These are phyloP conservation scores for Edolisoma coerulescens DNA, from an alignment of 2,113 vertebrate species.

Conservation along the genomic window DNA sequence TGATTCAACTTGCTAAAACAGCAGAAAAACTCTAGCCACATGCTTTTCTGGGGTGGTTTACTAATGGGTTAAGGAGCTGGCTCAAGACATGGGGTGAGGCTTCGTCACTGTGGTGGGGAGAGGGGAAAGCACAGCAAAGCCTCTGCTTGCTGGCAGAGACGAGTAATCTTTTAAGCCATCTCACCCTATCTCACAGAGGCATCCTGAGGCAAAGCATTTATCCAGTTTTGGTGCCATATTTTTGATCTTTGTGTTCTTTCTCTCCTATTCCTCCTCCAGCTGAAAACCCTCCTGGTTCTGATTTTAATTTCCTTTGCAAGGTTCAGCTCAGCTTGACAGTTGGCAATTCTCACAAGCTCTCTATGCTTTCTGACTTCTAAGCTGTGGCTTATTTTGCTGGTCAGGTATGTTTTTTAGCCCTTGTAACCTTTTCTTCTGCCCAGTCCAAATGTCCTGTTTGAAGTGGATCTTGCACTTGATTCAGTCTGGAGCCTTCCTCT, in stretches of 20 bases:
- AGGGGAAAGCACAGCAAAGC: not conserved
- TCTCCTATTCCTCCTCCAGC: not conserved
- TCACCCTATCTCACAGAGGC: not conserved
- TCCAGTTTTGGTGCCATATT: not conserved
- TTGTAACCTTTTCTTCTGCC: not conserved
- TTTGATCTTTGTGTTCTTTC: not conserved
- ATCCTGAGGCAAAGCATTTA: not conserved
- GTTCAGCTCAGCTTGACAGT: not conserved
- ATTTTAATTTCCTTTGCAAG: slow-evolving; percentile 25
- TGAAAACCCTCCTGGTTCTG: not conserved
- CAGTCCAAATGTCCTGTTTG: not conserved
- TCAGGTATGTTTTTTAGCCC: not conserved
- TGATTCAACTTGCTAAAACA: not conserved
- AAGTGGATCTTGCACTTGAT: not conserved
- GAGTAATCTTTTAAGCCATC: not conserved
- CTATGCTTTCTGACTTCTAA: not conserved
- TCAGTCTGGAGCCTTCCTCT: not conserved
- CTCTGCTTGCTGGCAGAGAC: not conserved
- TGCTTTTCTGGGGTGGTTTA: not conserved
- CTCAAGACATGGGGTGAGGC: not conserved
- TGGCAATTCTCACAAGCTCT: not conserved
- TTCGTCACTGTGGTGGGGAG: rapidly evolving
- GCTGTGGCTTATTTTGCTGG: not conserved
- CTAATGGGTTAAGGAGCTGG: not conserved
- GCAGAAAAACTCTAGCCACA: not conserved